Conservation (phyloP, 2,797 vertebrate species). For the Lutjanus argentimaculatus region DNA sequence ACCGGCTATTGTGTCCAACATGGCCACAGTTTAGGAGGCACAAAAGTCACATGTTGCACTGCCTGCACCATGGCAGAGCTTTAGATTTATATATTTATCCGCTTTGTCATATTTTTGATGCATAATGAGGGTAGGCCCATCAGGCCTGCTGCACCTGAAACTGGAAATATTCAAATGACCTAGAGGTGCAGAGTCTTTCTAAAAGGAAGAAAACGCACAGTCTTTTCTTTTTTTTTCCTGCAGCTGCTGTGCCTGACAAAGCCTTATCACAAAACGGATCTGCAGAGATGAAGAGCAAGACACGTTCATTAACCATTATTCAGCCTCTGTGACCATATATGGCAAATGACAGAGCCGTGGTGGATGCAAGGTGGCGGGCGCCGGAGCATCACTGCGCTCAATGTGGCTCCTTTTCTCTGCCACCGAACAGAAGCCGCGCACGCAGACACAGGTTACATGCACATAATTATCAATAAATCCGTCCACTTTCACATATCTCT, state of each 20-base stretch:
- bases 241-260: conserved; percentile 16
- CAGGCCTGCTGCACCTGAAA: conserved; percentile 47
- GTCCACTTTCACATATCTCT: background rate
- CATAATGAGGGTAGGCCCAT: conserved; percentile 43
- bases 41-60: background rate
- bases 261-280: background rate
- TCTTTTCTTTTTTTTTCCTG: background rate
- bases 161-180: conserved; percentile 46
- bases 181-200: conserved; percentile 6
- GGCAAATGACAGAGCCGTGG: conserved; percentile 61
- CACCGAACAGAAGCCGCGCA: background rate
- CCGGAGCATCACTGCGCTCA: conserved; percentile 61
- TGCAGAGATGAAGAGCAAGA: conserved; percentile 23
- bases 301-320: conserved; percentile 48
- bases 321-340: conserved; percentile 76
- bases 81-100: background rate
- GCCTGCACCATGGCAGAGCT: background rate
- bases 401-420: conserved; percentile 8
- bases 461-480: conserved; percentile 1
- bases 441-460: conserved; percentile 13
- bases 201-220: background rate
- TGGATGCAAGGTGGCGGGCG: conserved; percentile 66
- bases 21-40: conserved; percentile 27
- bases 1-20: conserved; percentile 36
- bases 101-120: conserved; percentile 10